Percentiles rank a stretch among this genome's conserved stretches.
Evolutionary conservation across 2,797 vertebrate genomes (phyloP).

Genomic region (Onychomys torridus): DNA sequence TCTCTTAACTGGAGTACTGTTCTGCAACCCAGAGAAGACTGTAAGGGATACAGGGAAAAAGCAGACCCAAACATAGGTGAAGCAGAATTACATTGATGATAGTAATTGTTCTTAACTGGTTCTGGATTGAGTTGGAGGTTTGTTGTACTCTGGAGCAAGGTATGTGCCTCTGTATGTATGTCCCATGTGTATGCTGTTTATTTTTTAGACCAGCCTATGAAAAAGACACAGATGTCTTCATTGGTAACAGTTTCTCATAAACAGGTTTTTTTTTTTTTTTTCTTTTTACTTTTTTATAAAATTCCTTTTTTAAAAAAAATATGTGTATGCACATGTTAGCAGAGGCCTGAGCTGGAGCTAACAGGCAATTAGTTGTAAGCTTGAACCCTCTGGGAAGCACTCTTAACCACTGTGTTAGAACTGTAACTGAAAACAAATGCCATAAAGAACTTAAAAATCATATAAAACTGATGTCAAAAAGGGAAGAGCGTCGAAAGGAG

Average conservation of each 20-base stretch:
- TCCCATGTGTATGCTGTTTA: not conserved
- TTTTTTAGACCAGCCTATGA: not conserved
- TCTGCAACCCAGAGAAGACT: not conserved
- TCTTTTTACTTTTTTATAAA: not conserved
- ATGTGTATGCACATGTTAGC: not conserved
- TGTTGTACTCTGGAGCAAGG: conserved; percentile 74
- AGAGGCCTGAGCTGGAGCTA: not conserved
- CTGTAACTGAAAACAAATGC: not conserved
- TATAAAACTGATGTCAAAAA: not conserved
- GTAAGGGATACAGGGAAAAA: not conserved
- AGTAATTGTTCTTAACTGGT: conserved; percentile 78
- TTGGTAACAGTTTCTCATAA: conserved; percentile 22
- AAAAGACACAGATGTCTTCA: not conserved
- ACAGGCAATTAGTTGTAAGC: not conserved
- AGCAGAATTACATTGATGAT: conserved; percentile 69
- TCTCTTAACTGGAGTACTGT: not conserved
- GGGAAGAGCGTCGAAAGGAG: not conserved
- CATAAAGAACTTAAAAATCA: conserved; percentile 25
- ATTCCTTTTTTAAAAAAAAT: not conserved
- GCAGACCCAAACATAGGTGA: not conserved
- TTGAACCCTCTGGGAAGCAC: not conserved
- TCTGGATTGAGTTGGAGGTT: conserved; percentile 62
- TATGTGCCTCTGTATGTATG: not conserved
- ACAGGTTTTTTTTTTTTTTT: not conserved
- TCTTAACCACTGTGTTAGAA: not conserved